phyloP scores from a whole-genome alignment of 2,113 vertebrate species.

The Stegostoma tigrinum region DNA sequence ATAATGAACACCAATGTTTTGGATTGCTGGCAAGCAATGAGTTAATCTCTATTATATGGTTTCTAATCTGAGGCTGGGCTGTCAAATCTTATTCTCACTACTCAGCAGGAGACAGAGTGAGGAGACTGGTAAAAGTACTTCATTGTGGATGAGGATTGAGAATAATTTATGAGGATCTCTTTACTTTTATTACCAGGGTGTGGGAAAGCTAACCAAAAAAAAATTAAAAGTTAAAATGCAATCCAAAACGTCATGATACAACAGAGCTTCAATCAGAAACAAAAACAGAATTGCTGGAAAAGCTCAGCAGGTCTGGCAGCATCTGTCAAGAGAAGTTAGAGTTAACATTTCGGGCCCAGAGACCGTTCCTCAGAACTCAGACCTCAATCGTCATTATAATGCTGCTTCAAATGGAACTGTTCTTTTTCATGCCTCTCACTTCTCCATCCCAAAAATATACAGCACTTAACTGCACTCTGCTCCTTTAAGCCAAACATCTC shows the following conservation, averaged over 20 bases:
- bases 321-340: no score
- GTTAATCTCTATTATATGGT: neutral
- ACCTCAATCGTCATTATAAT: neutral
- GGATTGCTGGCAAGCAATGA: neutral
- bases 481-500: neutral
- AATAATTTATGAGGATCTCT: neutral
- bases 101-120: neutral
- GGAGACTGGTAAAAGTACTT: no score
- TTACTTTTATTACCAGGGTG: neutral
- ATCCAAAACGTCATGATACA: neutral
- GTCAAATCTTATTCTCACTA: neutral
- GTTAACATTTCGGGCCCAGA: no score
- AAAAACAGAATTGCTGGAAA: no score
- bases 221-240: neutral
- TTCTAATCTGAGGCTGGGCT: neutral
- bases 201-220: neutral
- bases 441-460: neutral
- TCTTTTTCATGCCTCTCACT: neutral
- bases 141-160: neutral
- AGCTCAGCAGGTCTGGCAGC: no score
- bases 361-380: no score
- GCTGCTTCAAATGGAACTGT: neutral
- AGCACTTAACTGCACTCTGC: neutral
- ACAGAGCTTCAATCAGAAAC: neutral
- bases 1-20: neutral